Evolutionary conservation across 2,113 vertebrate species (phyloP).

Genomic region (Tachysurus fulvidraco): DNA sequence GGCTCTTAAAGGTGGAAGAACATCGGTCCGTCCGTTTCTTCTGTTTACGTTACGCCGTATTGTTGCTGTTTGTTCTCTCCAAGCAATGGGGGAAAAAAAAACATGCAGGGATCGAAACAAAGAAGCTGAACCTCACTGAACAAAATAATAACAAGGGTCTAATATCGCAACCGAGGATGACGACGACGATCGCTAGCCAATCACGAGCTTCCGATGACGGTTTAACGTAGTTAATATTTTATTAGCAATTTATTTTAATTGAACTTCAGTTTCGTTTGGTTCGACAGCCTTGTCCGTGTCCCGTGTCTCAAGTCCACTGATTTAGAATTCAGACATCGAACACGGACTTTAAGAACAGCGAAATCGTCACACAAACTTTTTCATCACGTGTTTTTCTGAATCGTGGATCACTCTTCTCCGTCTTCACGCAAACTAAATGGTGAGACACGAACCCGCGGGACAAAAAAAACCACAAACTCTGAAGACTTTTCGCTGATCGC

Average conservation of each 20-base stretch:
- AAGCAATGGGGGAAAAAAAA: not conserved
- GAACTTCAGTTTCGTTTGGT: not conserved
- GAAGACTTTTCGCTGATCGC: not conserved
- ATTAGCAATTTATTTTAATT: not conserved
- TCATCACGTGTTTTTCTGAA: not conserved
- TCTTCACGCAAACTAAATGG: not conserved
- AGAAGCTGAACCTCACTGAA: not conserved
- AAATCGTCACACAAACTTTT: not conserved
- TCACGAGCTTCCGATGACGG: not conserved
- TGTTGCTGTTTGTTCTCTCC: not conserved
- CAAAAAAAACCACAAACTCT: not conserved
- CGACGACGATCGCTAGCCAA: not conserved
- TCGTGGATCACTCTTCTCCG: not conserved
- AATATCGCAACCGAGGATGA: not conserved
- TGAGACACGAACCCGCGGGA: not conserved
- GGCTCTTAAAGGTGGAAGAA: constrained; percentile 14
- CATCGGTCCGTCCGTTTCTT: not conserved
- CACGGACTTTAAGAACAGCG: not conserved
- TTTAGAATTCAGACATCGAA: too few relatives aligned
- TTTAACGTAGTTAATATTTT: not conserved
- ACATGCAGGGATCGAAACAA: not conserved
- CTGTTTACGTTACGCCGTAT: too few relatives aligned
- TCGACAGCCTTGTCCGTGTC: not conserved
- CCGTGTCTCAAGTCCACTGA: not conserved
- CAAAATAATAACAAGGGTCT: not conserved